Conservation (phyloP, 2,797 vertebrate genomes). For the Alcedo atthis region DNA sequence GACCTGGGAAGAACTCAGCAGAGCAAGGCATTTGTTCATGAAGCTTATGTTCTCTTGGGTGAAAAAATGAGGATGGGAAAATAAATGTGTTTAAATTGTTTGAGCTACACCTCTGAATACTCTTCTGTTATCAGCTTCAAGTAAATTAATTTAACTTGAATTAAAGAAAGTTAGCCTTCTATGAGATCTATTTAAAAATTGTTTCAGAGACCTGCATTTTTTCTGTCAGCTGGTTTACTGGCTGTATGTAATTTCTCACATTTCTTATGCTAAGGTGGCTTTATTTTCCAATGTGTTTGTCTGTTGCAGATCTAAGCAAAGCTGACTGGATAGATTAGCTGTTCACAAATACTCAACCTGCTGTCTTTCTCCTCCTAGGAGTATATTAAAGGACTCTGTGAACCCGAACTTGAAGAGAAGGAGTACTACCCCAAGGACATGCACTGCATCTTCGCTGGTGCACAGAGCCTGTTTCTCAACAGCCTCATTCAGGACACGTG, state of each 20-base stretch:
- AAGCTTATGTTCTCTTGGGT: neutral
- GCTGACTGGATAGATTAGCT: neutral
- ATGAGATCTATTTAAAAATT: neutral
- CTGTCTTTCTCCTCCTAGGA: conserved; percentile 79
- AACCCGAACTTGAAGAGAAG: conserved; percentile 91
- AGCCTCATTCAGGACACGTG: conserved; percentile 91
- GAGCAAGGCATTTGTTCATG: neutral
- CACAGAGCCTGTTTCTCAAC: conserved; percentile 89
- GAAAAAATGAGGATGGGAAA: neutral
- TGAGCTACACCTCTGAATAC: neutral
- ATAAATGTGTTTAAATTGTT: neutral
- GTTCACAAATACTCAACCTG: neutral
- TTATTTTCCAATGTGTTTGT: neutral
- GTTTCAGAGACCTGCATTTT: neutral
- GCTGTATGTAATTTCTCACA: neutral
- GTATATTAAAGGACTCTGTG: conserved; percentile 93
- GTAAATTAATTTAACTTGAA: neutral
- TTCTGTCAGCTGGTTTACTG: neutral
- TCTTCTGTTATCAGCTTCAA: neutral
- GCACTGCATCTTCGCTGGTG: conserved; percentile 96
- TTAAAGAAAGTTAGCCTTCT: neutral
- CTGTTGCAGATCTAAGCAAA: neutral
- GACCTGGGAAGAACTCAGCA: neutral
- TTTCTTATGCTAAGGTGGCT: neutral
- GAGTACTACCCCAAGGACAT: conserved; percentile 94